Evolutionary conservation across 92 coral and sea anemone species (phyloP), one percentile per base, ranked within the genome.

Genomic region (Micromussa lordhowensis): DNA sequence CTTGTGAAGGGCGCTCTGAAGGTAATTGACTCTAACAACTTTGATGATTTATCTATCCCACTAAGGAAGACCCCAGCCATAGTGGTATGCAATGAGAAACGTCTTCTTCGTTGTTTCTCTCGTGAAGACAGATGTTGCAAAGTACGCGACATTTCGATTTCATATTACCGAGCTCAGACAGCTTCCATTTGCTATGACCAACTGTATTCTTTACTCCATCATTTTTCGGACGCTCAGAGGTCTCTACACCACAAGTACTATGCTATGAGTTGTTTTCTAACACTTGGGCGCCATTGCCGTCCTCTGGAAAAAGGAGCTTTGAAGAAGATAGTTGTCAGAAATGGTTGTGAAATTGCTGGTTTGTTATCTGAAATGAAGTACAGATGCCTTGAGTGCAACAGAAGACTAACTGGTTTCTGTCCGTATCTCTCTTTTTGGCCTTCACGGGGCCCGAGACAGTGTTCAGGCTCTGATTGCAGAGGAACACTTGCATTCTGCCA

Each of bases 121-220:
- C 44, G 83, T 26, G 71, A 58, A 14, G 38, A 79, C 53, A 79
- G 30, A 14, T 79, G 71, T 71, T 79, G 72, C 61, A 64, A 32
- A 19, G 21, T 79, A 19, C 72, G 69, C 0, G 61, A 58, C 17
- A 79, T 12, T 44, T 8, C 0, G 10, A 13, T 12, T 7, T 44
- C 51, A 44, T 1, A 44, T 44, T 13, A 44, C 51, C 51, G 51
- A 44, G 10, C 51, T 44, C 51, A 44, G 51, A 44, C 10, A 44
- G 51, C 51, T 13, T 8, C 51, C 0, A 44, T 44, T 44, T 9
- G 51, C 10, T 13, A 44, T 44, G 10, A 44, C 51, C 12, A 44
- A 44, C 51, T 44, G 51, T 44, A 44, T 44, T 44, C 51, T 44
- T 44, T 44, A 8, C 51, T 44, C 51, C 51, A 44, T n/a, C n/a